These are phyloP conservation scores for Psix sp. DNA, from an alignment of 1,140 invertebrate species.

Conservation along the genomic window DNA sequence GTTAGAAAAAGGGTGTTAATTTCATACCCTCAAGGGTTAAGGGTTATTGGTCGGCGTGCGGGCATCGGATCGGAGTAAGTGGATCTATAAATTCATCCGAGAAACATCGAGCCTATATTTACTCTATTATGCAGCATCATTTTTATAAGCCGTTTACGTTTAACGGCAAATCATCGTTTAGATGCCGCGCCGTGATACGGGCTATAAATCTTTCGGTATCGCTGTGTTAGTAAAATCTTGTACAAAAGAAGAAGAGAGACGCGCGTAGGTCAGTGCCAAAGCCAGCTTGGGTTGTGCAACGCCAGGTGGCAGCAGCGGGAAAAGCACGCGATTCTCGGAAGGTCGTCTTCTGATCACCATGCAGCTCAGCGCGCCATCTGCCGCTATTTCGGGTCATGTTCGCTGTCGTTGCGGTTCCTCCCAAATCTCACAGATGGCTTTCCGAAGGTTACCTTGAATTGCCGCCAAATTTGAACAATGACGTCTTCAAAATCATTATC, in stretches of 20 bases:
- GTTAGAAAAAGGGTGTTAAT: slow-evolving; percentile 55
- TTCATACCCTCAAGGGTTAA: slow-evolving; percentile 53
- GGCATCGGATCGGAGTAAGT: slow-evolving; percentile 63
- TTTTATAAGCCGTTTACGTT: slow-evolving; percentile 74
- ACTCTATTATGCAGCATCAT: slow-evolving; percentile 75
- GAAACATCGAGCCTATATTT: slow-evolving; percentile 73
- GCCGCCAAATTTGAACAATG: slow-evolving; percentile 10
- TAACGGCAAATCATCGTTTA: slow-evolving; percentile 74
- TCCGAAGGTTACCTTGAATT: slow-evolving; percentile 33
- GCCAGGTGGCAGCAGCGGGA: slow-evolving; percentile 67
- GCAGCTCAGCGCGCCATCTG: slow-evolving; percentile 66
- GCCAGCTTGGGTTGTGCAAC: slow-evolving; percentile 27
- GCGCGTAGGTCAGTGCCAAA: slow-evolving; percentile 71
- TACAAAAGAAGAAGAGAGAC: slow-evolving; percentile 65
- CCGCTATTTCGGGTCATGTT: slow-evolving; percentile 48
- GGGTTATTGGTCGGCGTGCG: slow-evolving; percentile 49
- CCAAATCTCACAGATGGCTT: slow-evolving; percentile 64
- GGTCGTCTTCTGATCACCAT: slow-evolving; percentile 49
- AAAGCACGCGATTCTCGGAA: slow-evolving; percentile 36
- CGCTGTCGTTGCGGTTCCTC: slow-evolving; percentile 59
- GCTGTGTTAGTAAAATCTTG: slow-evolving; percentile 61
- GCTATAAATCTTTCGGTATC: slow-evolving; percentile 70
- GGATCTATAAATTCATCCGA: slow-evolving; percentile 73
- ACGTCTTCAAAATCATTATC: too few species aligned
- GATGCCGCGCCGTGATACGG: slow-evolving; percentile 73